Conservation (phyloP, 2,797 vertebrate genomes). For the Argyrosomus regius region DNA sequence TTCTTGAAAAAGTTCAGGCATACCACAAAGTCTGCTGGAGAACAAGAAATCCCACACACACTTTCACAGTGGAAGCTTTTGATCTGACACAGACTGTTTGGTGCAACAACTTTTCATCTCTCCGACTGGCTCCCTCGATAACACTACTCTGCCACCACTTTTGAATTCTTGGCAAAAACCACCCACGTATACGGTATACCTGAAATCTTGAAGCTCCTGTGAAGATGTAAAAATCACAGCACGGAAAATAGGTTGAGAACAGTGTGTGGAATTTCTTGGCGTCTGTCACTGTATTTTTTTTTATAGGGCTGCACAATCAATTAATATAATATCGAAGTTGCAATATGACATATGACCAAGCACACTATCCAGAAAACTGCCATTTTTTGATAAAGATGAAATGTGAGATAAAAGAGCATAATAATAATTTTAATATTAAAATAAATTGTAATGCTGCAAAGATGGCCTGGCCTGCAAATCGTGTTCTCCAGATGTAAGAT, state of each 20-base stretch:
- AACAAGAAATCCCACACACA: not conserved
- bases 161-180: slow-evolving; percentile 18
- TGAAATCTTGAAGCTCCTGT: not conserved
- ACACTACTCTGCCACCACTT: not conserved
- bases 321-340: too few species aligned
- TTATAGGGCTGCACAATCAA: not conserved
- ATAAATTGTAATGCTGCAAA: too few species aligned
- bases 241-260: not conserved
- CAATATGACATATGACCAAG: too few species aligned
- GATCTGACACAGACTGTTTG: not conserved
- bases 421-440: too few species aligned
- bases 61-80: not conserved
- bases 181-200: not conserved
- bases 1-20: not conserved
- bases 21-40: not conserved
- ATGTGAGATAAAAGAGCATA: too few species aligned
- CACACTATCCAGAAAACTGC: too few species aligned
- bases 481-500: too few species aligned
- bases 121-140: not conserved
- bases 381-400: too few species aligned
- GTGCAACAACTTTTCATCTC: not conserved
- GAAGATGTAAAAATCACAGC: not conserved
- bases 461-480: too few species aligned
- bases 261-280: not conserved
- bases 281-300: not conserved